These are phyloP conservation scores for Drosophila anomalata DNA, from an alignment of 2,888 invertebrate genomes.

Conservation along the genomic window DNA sequence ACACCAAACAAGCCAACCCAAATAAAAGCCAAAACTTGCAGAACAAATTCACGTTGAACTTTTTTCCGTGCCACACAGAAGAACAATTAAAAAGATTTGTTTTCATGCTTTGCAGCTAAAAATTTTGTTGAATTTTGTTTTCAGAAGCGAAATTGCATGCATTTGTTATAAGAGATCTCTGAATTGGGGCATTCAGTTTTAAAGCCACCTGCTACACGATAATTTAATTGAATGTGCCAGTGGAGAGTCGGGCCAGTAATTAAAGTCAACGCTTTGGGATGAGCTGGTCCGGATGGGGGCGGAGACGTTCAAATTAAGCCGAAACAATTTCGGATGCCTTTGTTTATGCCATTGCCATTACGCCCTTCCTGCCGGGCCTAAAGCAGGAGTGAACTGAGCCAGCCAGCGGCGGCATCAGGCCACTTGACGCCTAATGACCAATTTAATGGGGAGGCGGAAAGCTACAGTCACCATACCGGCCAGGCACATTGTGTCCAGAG, in stretches of 20 bases:
- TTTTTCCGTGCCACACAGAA: constrained; percentile 43
- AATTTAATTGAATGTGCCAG: constrained; percentile 67
- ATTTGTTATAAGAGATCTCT: constrained; percentile 11
- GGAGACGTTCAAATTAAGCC: constrained; percentile 66
- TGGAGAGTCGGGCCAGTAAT: constrained; percentile 60
- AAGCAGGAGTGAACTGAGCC: constrained; percentile 24
- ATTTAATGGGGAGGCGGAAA: constrained; percentile 59
- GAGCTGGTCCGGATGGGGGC: constrained; percentile 5
- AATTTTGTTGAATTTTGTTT: constrained; percentile 31
- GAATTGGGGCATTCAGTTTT: constrained; percentile 41
- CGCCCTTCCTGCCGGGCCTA: constrained; percentile 23
- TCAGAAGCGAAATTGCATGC: constrained; percentile 5
- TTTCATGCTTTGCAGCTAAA: constrained; percentile 27
- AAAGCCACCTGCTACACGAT: constrained; percentile 53
- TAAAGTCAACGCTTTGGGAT: constrained; percentile 55
- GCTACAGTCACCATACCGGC: constrained; percentile 23
- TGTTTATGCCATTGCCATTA: constrained; percentile 47
- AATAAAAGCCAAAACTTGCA: constrained; percentile 51
- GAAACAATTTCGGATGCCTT: constrained; percentile 62
- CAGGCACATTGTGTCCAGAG: constrained; percentile 59
- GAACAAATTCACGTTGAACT: constrained; percentile 57
- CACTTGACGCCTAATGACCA: constrained; percentile 78
- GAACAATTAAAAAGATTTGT: constrained; percentile 70
- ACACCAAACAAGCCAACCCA: constrained; percentile 37
- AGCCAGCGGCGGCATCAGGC: constrained; percentile 59